These are phyloP conservation scores for Leptinotarsa rubiginosa DNA, from an alignment of 2,888 invertebrate species.

Conservation along the genomic window DNA sequence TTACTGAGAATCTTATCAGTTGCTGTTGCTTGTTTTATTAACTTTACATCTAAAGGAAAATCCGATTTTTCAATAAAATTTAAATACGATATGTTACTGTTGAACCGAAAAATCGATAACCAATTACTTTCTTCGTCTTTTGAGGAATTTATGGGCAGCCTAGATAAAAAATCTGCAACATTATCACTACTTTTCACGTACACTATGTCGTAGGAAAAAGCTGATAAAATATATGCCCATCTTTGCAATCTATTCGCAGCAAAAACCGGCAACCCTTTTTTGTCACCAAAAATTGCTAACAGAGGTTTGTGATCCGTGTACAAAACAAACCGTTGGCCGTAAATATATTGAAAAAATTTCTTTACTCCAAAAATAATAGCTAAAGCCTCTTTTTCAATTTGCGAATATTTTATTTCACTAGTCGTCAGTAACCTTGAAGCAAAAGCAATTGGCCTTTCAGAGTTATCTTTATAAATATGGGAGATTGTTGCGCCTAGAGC, in stretches of 20 bases:
- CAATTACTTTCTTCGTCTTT: not conserved
- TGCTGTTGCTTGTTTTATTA: no score
- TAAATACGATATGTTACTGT: not conserved
- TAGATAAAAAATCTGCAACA: not conserved
- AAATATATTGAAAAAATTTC: no score
- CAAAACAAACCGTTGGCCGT: slow-evolving; percentile 9
- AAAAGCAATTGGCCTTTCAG: slow-evolving; percentile 34
- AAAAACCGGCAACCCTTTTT: slow-evolving; percentile 16
- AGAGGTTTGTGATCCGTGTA: slow-evolving; percentile 25
- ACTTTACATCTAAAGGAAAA: no score
- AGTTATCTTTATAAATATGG: slow-evolving; percentile 32
- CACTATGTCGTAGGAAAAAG: slow-evolving; percentile 34
- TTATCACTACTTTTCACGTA: slow-evolving; percentile 25
- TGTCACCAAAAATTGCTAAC: not conserved
- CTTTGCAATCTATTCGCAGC: slow-evolving; percentile 35
- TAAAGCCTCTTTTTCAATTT: slow-evolving; percentile 16
- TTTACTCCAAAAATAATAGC: slow-evolving; percentile 34
- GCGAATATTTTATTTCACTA: slow-evolving; percentile 32
- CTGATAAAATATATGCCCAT: slow-evolving; percentile 34
- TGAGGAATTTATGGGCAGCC: not conserved
- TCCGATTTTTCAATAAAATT: not conserved
- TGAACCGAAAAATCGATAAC: no score
- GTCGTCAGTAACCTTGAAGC: slow-evolving; percentile 35
- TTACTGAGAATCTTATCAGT: not conserved
- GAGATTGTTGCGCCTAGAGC: slow-evolving; percentile 35